phyloP scores from a whole-genome alignment of 1,140 invertebrate species.

The Portunus trituberculatus region DNA sequence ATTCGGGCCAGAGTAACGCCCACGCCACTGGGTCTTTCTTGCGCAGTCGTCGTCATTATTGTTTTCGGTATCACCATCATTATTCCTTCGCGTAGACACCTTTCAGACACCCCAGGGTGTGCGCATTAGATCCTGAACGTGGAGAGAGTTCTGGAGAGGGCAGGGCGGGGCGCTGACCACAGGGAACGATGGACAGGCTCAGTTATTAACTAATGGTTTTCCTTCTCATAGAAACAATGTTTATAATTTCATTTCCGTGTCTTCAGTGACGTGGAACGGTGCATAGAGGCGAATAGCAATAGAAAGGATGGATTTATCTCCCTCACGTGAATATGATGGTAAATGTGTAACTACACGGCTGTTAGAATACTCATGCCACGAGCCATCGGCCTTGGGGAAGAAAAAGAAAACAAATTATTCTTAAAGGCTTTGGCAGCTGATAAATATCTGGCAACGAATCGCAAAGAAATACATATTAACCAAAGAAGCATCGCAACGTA shows the following conservation, averaged over 20 bases:
- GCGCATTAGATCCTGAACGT: background rate
- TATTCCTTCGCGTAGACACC: background rate
- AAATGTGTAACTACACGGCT: no score
- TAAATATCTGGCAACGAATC: background rate
- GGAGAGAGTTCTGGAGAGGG: background rate
- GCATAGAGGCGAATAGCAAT: background rate
- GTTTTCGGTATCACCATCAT: background rate
- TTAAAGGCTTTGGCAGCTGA: no score
- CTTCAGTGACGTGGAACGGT: background rate
- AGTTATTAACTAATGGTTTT: background rate
- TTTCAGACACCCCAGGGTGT: background rate
- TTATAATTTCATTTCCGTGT: background rate
- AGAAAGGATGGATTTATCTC: background rate
- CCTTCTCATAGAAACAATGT: background rate
- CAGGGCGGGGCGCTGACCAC: background rate
- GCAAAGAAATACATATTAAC: background rate
- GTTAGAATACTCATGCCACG: no score
- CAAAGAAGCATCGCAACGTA: background rate
- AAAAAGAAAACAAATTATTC: background rate
- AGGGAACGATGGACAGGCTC: background rate
- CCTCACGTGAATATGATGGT: no score
- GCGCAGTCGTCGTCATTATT: background rate
- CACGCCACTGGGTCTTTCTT: background rate
- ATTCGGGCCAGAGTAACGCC: constrained; percentile 13
- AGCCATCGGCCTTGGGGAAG: no score